Base-by-base conservation (phyloP, 2,888 invertebrate species). In the Pantelozetes paolii region DNA sequence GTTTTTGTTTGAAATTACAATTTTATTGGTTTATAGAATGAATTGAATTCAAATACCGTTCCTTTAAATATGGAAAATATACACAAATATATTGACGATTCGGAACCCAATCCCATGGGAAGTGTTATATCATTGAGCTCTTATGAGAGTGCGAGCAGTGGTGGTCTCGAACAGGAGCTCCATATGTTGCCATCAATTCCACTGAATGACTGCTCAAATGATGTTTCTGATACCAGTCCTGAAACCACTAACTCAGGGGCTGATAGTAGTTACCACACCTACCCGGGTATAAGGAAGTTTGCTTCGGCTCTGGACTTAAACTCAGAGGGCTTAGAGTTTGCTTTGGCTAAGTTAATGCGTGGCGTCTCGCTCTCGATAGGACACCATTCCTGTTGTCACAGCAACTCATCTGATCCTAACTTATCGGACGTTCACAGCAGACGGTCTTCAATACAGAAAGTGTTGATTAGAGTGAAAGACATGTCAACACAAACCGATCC, bases 121-220 rank as follows among this genome's bases (percentile, higher is more conserved):
- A 59, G 59, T 59, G 28, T 18, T 15, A 23, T 59, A 8, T 59
- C 59, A 1, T 32, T 59, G 15, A 67, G 73, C 36, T 73, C 73
- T 36, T 73, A 73, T 69, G 73, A 73, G 42, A 67, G 67, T 67
- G 73, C 73, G 20, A 73, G 73, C 59, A 59, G 59, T 59, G 59
- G 59, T 6, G 36, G 11, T 50, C 28, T 26, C 59, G 59, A 59
- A 3, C 59, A 26, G 28, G 59, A 59, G n/a, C 28, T 1, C 59
- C 9, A 59, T 59, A 13, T 13, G 3, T 2, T 59, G 59, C 11
- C 59, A 28, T 59, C 59, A 6, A 28, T 59, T 13, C 59, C 59
- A 59, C 28, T 59, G 11, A 59, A 59, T 23, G 59, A 59, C 32
- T 59, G 59, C n/a, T 59, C 59, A 20, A 59, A 28, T 28, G 59